Evolutionary conservation across 2,113 vertebrate species (phyloP), one percentile per base, ranked within the genome.

Genomic region (Prunella fulvescens): DNA sequence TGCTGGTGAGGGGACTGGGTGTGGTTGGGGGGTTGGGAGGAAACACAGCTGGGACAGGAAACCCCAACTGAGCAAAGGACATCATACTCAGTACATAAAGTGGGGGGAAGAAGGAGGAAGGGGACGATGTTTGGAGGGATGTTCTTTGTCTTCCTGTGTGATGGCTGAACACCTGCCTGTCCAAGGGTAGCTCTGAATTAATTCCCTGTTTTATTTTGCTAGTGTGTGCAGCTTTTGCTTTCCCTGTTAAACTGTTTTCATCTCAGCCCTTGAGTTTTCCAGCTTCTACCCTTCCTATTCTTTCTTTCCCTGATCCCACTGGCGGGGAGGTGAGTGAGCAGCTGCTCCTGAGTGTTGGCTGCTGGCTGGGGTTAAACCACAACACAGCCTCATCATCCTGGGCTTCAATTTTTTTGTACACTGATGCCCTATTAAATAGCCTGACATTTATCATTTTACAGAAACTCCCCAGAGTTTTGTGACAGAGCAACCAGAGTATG

Each of bases 1-100:
- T 0, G 0, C n/a, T 50, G 57, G 6, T 37, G 66, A 56, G 31
- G 25, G 19, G 25, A 20, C 35, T 26, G 65, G 20, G 4, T 2
- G 19, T 19, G 39, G 9, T 12, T 61, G 54, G 48, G 20, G 53
- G 23, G 2, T 0, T 61, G 47, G 39, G 18, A 72, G 40, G n/a
- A 47, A 50, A 73, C 40, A 74, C 28, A 65, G 50, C 6, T 3
- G 12, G 25, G 4, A 56, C 7, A 80, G 35, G 6, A 6, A 16
- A 26, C 48, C 25, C 17, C 66, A 80, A 2, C 14, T 42, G 66
- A 42, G 29, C 35, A 79, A 53, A 28, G 29, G 42, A 6, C 29
- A 71, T 64, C 50, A 35, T 25, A 25, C 7, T 48, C 48, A 26
- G 17, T 15, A 10, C 14, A 31, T 10, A 48, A 26, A 57, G 20